phyloP scores from a whole-genome alignment of 2,113 vertebrate species.

The Odocoileus virginianus region DNA sequence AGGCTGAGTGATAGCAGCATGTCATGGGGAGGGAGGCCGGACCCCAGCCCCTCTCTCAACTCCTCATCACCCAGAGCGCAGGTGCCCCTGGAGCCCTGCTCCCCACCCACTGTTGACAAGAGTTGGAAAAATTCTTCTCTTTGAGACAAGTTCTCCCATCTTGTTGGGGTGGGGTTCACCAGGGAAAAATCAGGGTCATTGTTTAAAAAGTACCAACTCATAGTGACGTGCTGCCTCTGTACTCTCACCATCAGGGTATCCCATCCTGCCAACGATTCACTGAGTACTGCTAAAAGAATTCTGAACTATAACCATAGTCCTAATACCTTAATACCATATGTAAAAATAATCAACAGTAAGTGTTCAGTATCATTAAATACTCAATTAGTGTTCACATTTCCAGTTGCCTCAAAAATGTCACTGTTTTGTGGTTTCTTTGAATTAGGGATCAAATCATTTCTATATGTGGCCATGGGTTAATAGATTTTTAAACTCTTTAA shows the following conservation, averaged over 20 bases:
- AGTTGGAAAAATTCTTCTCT: background rate
- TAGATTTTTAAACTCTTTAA: background rate
- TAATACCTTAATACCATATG: too few relatives aligned
- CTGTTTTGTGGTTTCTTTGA: background rate
- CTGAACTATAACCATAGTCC: background rate
- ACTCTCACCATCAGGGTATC: background rate
- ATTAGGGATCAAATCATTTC: background rate
- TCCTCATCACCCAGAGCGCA: fast-evolving
- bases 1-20: too few relatives aligned
- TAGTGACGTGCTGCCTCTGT: background rate
- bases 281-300: background rate
- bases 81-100: fast-evolving
- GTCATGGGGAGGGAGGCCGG: too few relatives aligned
- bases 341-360: background rate
- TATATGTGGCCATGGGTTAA: background rate
- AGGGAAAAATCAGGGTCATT: background rate
- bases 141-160: background rate
- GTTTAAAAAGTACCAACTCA: background rate
- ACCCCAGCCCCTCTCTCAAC: background rate
- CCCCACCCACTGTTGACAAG: background rate
- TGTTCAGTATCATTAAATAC: background rate
- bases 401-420: background rate
- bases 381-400: background rate
- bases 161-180: background rate
- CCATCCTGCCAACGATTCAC: background rate